phyloP scores from a whole-genome alignment of 2,888 invertebrate species.

The Nebria salina region DNA sequence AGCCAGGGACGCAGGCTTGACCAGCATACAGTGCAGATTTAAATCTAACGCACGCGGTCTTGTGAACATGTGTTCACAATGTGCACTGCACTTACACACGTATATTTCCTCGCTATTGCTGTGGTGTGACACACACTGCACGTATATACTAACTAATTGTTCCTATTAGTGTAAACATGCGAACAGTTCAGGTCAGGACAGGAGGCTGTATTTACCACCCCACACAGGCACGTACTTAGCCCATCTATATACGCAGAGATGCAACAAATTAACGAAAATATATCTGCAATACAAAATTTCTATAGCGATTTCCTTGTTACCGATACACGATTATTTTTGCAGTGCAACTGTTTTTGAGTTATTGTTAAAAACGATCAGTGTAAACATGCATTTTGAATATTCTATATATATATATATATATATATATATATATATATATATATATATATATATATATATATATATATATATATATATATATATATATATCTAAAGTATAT shows the following conservation, averaged over 20 bases:
- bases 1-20: neutral
- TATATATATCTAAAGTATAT: no score
- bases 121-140: neutral
- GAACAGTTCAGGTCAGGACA: neutral
- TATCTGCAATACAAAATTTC: no score
- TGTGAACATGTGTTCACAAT: conserved; percentile 1
- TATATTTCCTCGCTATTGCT: neutral
- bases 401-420: no score
- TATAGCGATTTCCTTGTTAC: no score
- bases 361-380: no score
- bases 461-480: no score
- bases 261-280: no score
- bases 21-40: neutral
- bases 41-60: neutral
- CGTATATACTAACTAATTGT: neutral
- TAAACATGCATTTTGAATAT: no score
- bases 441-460: no score
- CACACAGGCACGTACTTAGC: neutral
- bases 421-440: no score
- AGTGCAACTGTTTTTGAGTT: no score
- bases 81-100: neutral
- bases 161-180: conserved; percentile 1
- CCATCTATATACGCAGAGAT: neutral
- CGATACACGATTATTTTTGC: no score
- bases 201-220: neutral